Evolutionary conservation across 2,888 invertebrate genomes (phyloP).

Genomic region (Patella depressa): DNA sequence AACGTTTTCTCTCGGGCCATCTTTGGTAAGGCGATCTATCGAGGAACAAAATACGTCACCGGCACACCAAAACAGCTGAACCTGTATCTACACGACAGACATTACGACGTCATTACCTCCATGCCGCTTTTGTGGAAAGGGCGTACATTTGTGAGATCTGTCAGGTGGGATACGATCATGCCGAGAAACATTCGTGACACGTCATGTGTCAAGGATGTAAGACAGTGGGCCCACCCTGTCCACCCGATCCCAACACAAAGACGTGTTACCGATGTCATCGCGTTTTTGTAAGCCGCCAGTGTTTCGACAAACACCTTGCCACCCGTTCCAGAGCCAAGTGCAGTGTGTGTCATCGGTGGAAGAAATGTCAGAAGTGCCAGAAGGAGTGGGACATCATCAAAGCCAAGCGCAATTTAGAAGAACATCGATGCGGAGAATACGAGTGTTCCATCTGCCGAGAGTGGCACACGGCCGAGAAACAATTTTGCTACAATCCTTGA

Average conservation of each 20-base stretch:
- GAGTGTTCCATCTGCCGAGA: not conserved
- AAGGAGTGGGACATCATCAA: not conserved
- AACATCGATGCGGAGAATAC: not conserved
- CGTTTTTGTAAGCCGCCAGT: not conserved
- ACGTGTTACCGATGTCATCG: not conserved
- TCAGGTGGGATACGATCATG: no score
- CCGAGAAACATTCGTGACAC: no score
- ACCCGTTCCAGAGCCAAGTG: not conserved
- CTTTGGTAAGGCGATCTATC: no score
- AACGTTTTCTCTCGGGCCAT: no score
- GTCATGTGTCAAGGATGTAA: no score
- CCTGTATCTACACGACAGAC: no score
- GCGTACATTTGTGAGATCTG: no score
- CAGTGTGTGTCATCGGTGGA: not conserved
- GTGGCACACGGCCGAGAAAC: not conserved
- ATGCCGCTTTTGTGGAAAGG: no score
- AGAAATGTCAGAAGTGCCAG: not conserved
- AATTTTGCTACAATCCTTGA: not conserved
- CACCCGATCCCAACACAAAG: not conserved
- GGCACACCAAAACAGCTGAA: no score
- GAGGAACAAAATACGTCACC: no score
- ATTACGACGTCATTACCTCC: no score
- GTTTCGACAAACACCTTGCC: not conserved
- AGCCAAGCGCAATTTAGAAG: not conserved
- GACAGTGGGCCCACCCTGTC: no score